Base-by-base conservation (phyloP, 2,797 vertebrate species). In the Parauchenoglanis ngamensis region DNA sequence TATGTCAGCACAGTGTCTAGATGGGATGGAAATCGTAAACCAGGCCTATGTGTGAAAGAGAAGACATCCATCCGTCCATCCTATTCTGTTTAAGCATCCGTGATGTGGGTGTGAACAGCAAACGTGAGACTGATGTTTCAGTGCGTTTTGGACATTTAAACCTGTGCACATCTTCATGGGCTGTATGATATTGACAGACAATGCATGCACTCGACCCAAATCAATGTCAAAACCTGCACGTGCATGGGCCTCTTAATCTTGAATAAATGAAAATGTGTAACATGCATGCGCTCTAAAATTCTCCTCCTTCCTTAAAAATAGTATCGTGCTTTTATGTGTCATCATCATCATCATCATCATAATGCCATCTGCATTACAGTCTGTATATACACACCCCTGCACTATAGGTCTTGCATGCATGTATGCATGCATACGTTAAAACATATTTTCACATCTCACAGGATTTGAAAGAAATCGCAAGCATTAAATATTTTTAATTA, bases 71-170 rank as follows among this genome's bases (percentile, higher is more conserved):
- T 52, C 40, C 19, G 61, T 68, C 13, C 83, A 73, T 67, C 65
- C 21, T 40, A 40, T 84, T 15, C 63, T 63, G 46, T 68, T 78
- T 79, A 86, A 68, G 44, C 86, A 87, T 75, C 83, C 56, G 17
- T 12, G 35, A 8, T 75, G 83, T 65, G 68, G 86, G 88, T 89
- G 86, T 89, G 86, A 83, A 73, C 86, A 68, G 57, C 83, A n/a
- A 72, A 77, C 28, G 52, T 76, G 31, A 88, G 35, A 23, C 72
- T 70, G 67, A 75, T 85, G 81, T 56, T 72, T 86, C 56, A 72
- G 31, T 65, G 83, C 23, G 1, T 35, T 63, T 78, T 80, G 8
- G 61, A 72, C 72, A 84, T n/a, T 75, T 57, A 31, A 67, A 44
- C 73, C 49, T 84, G 25, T 78, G 52, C 63, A 57, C 81, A 61